Evolutionary conservation across 1,140 invertebrate species (phyloP), one percentile per base, ranked within the genome.

Genomic region (Drosophila kepulauana): DNA sequence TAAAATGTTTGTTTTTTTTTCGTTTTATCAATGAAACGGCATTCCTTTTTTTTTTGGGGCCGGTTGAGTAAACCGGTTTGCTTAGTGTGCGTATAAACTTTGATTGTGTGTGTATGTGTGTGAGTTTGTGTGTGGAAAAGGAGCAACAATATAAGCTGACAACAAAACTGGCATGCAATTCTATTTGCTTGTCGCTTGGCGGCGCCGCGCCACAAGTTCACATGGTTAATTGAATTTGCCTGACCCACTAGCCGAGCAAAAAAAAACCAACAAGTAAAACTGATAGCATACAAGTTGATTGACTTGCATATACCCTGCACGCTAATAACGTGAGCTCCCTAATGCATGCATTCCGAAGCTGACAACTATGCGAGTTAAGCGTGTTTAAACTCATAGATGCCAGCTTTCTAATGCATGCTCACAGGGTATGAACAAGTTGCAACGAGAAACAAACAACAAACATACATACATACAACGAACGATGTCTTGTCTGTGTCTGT

Each of bases 191-290:
- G 35, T 62, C 68, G 57, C 35, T 63, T 52, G 49, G 70, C 72
- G 80, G 79, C 84, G 80, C 84, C 77, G 79, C 82, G 80, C 84
- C 80, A 84, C 82, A 87, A 87, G 82, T 87, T 87, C 82, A 87
- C 65, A 77, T 88, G 78, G 85, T 84, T 88, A 85, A 88, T 88
- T 88, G 78, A 88, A 88, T 88, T 88, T 84, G 81, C 77, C 77
- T 88, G 85, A 89, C 84, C 84, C 85, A 89, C 74, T 81, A 72
- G 62, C 72, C 74, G 61, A 25, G 20, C 63, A 59, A 70, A 56
- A 67, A 66, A 52, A 78, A 59, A 56, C 20, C 20, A 20, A 57
- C 28, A 70, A 56, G 51, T 28, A 25, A 52, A 3, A 16, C 52
- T 7, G 46, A 5, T 16, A 52, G 3, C 28, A 52, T 7, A 54